Evolutionary conservation across 2,888 invertebrate genomes (phyloP).

Genomic region (Gastrophysa polygoni): DNA sequence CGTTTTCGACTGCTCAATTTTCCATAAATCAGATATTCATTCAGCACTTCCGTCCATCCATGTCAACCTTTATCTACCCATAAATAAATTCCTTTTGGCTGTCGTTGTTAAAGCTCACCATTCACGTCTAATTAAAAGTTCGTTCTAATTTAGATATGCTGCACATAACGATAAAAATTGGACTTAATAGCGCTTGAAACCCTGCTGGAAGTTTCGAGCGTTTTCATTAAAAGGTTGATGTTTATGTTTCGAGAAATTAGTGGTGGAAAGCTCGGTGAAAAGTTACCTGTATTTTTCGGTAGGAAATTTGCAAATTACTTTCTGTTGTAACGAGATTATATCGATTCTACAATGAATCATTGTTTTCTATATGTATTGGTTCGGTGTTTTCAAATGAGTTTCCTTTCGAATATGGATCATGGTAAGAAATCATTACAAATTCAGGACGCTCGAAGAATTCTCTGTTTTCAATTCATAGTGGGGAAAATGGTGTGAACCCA

Average conservation of each 20-base stretch:
- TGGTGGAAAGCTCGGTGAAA: not conserved
- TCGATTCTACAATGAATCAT: too few species aligned
- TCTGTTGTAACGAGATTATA: too few species aligned
- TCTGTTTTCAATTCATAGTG: too few species aligned
- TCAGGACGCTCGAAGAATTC: too few species aligned
- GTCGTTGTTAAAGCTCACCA: conserved; percentile 12
- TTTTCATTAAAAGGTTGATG: not conserved
- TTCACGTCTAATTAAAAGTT: conserved; percentile 28
- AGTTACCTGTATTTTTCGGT: too few species aligned
- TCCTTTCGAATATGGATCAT: too few species aligned
- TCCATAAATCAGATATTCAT: not conserved
- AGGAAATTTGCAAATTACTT: too few species aligned
- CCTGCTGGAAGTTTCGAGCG: conserved; percentile 5
- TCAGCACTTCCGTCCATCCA: conserved; percentile 1
- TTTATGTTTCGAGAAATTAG: not conserved
- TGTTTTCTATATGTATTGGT: too few species aligned
- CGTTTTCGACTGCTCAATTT: not conserved
- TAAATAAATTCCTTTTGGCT: conserved; percentile 19
- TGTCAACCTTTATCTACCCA: conserved; percentile 3
- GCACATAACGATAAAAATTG: conserved; percentile 8
- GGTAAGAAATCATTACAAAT: too few species aligned
- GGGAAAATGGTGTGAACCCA: too few species aligned
- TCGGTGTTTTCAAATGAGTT: too few species aligned
- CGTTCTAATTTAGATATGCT: conserved; percentile 22
- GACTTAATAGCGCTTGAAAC: conserved; percentile 13